Conservation (phyloP, 2,797 vertebrate genomes). For the Champsocephalus gunnari region DNA sequence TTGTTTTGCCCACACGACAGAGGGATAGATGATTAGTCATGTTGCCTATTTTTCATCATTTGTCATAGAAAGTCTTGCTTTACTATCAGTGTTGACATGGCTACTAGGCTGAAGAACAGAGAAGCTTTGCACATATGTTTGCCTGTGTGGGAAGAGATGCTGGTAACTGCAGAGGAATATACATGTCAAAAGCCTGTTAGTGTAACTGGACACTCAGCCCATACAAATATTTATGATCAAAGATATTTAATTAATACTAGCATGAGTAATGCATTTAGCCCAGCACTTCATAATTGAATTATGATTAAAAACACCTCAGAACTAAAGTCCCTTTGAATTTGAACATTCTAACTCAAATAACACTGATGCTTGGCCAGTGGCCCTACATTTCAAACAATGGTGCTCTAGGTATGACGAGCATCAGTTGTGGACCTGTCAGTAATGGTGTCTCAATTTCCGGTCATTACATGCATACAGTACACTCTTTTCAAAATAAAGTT, state of each 20-base stretch:
- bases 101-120: not conserved
- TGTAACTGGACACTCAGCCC: slow-evolving; percentile 36
- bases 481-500: not conserved
- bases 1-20: slow-evolving; percentile 22
- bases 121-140: not conserved
- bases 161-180: slow-evolving; percentile 5
- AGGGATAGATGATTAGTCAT: slow-evolving; percentile 10
- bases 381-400: not conserved
- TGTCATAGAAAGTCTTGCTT: slow-evolving; percentile 6
- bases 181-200: slow-evolving; percentile 24
- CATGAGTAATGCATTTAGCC: slow-evolving; percentile 23
- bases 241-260: slow-evolving; percentile 48
- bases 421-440: not conserved
- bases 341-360: not conserved
- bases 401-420: not conserved
- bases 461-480: not conserved
- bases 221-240: slow-evolving; percentile 46
- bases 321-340: slow-evolving; percentile 2
- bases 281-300: slow-evolving; percentile 39
- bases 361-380: not conserved
- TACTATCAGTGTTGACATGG: not conserved
- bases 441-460: not conserved
- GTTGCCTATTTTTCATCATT: not conserved
- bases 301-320: slow-evolving; percentile 14
- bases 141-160: not conserved